phyloP scores from a whole-genome alignment of 2,113 vertebrate genomes.

The Coregonus clupeaformis region DNA sequence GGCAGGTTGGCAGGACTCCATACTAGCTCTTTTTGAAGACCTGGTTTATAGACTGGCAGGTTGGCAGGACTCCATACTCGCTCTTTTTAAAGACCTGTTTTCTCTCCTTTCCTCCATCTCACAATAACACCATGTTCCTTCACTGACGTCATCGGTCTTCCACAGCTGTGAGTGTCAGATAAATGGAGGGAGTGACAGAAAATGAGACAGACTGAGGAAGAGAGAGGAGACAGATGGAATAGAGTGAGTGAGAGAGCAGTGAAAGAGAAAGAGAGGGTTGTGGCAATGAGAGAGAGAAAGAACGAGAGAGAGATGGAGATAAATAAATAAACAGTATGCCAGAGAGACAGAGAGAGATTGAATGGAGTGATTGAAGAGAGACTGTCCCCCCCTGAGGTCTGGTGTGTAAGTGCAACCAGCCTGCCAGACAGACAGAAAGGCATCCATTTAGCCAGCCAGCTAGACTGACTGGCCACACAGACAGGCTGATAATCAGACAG shows the following conservation, averaged over 20 bases:
- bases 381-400: too few species aligned
- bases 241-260: too few species aligned
- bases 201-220: not conserved
- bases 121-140: not conserved
- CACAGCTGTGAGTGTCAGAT: slow-evolving; percentile 5
- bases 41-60: too few species aligned
- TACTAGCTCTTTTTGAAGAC: too few species aligned
- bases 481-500: too few species aligned
- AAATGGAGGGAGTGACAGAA: slow-evolving; percentile 13
- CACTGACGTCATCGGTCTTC: not conserved
- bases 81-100: not conserved
- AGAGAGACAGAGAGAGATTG: not conserved
- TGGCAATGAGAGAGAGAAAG: not conserved
- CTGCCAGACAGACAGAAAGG: too few species aligned
- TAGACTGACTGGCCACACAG: too few species aligned
- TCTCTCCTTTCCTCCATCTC: not conserved
- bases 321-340: not conserved
- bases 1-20: too few species aligned
- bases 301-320: not conserved
- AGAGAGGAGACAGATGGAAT: not conserved
- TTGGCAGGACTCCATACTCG: too few species aligned
- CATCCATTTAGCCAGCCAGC: too few species aligned
- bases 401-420: too few species aligned
- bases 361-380: not conserved
- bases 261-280: too few species aligned